Conservation (phyloP, 2,888 invertebrate genomes). For the Rotaria socialis region DNA sequence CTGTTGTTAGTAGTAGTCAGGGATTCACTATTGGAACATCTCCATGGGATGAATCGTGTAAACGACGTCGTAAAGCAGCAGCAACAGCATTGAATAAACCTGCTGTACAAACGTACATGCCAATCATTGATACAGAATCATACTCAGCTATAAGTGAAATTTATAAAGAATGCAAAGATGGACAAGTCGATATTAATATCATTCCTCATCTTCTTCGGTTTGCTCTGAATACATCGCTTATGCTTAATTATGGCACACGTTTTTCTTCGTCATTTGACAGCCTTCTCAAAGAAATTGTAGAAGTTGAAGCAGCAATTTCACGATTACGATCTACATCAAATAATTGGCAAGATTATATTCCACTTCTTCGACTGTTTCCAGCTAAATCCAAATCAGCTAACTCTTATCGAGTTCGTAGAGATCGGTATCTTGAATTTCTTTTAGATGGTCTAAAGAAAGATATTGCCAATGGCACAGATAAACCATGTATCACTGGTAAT, state of each 20-base stretch:
- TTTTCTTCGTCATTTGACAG: neutral
- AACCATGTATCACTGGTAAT: slow-evolving; percentile 14
- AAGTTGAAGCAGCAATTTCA: slow-evolving; percentile 1
- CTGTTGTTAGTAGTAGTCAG: slow-evolving; percentile 21
- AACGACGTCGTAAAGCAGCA: slow-evolving; percentile 34
- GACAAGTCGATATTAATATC: neutral
- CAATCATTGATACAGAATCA: neutral
- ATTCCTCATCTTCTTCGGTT: slow-evolving; percentile 36
- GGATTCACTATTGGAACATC: slow-evolving; percentile 7
- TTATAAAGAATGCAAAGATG: neutral
- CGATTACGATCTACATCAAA: neutral
- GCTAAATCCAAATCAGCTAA: neutral
- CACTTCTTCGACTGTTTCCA: neutral
- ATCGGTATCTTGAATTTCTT: neutral
- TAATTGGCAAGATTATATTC: slow-evolving; percentile 36
- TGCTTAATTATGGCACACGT: neutral
- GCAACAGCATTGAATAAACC: slow-evolving; percentile 35
- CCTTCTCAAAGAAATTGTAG: neutral
- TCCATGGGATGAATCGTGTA: slow-evolving; percentile 29
- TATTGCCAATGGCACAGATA: neutral
- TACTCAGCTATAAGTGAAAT: slow-evolving; percentile 9
- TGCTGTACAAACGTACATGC: slow-evolving; percentile 14
- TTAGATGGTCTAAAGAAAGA: neutral
- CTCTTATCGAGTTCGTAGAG: neutral
- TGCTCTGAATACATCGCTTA: slow-evolving; percentile 8